Evolutionary conservation across 2,113 vertebrate genomes (phyloP).

Genomic region (Nematolebias whitei): DNA sequence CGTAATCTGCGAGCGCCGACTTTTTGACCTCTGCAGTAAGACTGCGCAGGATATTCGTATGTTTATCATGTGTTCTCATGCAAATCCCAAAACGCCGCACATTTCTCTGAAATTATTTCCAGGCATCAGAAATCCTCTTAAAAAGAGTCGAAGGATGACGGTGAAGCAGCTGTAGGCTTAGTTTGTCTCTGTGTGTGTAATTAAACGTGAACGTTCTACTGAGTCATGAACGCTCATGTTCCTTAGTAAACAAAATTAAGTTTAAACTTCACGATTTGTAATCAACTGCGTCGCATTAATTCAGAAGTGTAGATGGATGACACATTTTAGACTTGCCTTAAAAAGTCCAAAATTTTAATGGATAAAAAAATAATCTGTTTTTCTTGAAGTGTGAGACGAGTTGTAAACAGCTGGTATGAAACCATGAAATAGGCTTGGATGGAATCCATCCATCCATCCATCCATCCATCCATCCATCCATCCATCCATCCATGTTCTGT

Average conservation of each 20-base stretch:
- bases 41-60: neutral
- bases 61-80: neutral
- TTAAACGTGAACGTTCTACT: neutral
- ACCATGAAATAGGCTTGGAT: too few species aligned
- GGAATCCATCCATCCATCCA: too few species aligned
- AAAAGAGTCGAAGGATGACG: neutral
- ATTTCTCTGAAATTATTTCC: neutral
- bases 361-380: too few species aligned
- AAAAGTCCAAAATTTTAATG: too few species aligned
- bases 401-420: too few species aligned
- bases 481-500: too few species aligned
- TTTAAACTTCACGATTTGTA: neutral
- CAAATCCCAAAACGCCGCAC: neutral
- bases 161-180: neutral
- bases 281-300: too few species aligned
- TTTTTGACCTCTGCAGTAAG: conserved; percentile 30
- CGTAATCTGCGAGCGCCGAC: conserved; percentile 25
- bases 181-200: neutral
- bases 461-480: too few species aligned
- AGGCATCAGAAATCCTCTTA: neutral
- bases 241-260: neutral
- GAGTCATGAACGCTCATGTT: neutral
- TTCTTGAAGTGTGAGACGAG: too few species aligned
- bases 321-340: too few species aligned
- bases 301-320: too few species aligned